These are phyloP conservation scores for Discoglossus pictus DNA, from an alignment of 2,797 vertebrate genomes.

Conservation along the genomic window DNA sequence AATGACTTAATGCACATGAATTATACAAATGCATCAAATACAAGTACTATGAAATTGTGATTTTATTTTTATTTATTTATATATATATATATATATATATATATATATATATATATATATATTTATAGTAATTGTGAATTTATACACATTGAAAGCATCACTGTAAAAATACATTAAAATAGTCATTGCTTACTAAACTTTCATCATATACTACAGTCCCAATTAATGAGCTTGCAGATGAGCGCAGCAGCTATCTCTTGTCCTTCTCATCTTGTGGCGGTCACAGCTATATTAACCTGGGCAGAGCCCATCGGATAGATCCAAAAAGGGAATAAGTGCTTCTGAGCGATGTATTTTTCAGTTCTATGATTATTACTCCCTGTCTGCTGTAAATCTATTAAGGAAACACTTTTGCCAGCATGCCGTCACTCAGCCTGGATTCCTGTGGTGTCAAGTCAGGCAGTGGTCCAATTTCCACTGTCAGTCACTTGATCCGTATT, in stretches of 20 bases:
- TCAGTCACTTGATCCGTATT: conserved; percentile 17
- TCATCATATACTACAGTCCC: background rate
- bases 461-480: conserved; percentile 8
- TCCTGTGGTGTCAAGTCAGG: conserved; percentile 8
- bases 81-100: too few species aligned
- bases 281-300: background rate
- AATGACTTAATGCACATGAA: too few species aligned
- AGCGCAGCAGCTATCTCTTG: background rate
- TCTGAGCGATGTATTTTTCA: background rate
- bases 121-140: too few species aligned
- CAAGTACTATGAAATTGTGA: too few species aligned
- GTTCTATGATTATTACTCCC: conserved; percentile 2
- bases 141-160: too few species aligned
- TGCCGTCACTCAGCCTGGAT: conserved; percentile 5
- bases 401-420: background rate
- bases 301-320: too few species aligned
- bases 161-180: too few species aligned
- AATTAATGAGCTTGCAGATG: background rate
- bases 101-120: too few species aligned
- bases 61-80: too few species aligned
- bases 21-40: too few species aligned
- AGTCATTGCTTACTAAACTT: too few species aligned
- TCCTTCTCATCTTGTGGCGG: background rate
- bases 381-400: background rate
- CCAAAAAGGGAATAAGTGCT: background rate